phyloP scores from a whole-genome alignment of 2,113 vertebrate species.

The Malaclemys terrapin region DNA sequence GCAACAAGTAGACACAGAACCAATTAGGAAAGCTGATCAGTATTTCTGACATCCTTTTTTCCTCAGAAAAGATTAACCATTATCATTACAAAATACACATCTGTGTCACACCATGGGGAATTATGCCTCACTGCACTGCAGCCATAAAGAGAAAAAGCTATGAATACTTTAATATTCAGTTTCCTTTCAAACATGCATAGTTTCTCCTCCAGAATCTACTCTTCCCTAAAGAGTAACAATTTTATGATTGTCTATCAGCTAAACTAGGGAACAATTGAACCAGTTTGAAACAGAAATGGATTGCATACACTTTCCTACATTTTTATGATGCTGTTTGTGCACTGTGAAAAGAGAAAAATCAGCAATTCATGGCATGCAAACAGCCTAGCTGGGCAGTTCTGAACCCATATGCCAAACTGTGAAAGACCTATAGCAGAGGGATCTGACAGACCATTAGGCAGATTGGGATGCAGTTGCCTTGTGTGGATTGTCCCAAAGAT shows the following conservation, averaged over 20 bases:
- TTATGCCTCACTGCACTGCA: constrained; percentile 41
- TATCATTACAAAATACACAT: constrained; percentile 58
- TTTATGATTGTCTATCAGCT: constrained; percentile 42
- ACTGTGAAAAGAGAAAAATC: background rate
- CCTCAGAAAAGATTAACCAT: constrained; percentile 49
- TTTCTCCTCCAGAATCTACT: constrained; percentile 1
- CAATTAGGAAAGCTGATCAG: constrained; percentile 31
- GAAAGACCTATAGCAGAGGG: background rate
- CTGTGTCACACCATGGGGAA: constrained; percentile 44
- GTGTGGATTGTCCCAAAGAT: background rate
- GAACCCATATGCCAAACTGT: background rate
- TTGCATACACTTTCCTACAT: background rate
- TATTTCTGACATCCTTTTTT: constrained; percentile 43
- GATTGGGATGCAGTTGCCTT: background rate
- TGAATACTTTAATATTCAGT: constrained; percentile 49
- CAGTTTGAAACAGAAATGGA: constrained; percentile 29
- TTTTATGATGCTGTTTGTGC: constrained; percentile 16
- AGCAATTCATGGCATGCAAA: background rate
- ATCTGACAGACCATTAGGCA: constrained; percentile 1
- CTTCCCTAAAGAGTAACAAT: constrained; percentile 26
- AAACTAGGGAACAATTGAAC: constrained; percentile 40
- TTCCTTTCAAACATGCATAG: constrained; percentile 11
- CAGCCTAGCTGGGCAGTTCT: background rate
- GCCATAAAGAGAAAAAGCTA: constrained; percentile 32
- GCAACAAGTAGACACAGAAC: constrained; percentile 2